These are phyloP conservation scores for Pholis gunnellus DNA, from an alignment of 2,113 vertebrate genomes.

Conservation along the genomic window DNA sequence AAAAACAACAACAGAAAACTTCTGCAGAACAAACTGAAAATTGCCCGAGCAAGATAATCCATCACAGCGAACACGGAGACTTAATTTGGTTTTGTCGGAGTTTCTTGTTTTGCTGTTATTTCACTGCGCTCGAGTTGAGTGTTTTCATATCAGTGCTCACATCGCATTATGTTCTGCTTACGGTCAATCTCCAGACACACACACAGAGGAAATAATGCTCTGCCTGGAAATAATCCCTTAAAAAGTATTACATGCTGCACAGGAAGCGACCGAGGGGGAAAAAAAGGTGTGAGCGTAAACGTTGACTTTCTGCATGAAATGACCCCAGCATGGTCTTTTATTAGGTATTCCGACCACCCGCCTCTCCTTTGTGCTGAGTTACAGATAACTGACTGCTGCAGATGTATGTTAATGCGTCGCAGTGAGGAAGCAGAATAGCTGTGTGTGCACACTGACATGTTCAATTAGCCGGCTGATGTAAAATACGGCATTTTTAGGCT, in stretches of 20 bases:
- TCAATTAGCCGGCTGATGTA: conserved; percentile 52
- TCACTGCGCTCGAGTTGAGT: conserved; percentile 59
- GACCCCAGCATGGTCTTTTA: conserved; percentile 34
- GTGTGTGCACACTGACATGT: conserved; percentile 52
- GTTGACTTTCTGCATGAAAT: conserved; percentile 20
- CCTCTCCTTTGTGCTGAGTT: conserved; percentile 50
- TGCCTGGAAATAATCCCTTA: conserved; percentile 37
- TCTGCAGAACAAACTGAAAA: conserved; percentile 50
- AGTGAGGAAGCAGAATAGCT: conserved; percentile 33
- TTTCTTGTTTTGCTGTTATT: conserved; percentile 74
- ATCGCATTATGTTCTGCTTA: conserved; percentile 65
- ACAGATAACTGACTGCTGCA: conserved; percentile 43
- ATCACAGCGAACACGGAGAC: conserved; percentile 69
- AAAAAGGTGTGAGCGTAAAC: neutral
- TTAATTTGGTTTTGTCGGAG: conserved; percentile 74
- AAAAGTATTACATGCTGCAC: conserved; percentile 25
- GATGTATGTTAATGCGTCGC: conserved; percentile 41
- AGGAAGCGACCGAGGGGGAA: conserved; percentile 1
- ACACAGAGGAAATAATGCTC: conserved; percentile 19
- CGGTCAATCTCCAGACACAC: conserved; percentile 60
- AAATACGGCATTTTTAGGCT: conserved; percentile 41
- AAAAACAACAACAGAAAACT: conserved; percentile 25
- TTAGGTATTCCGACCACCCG: conserved; percentile 35
- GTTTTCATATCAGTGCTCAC: conserved; percentile 71
- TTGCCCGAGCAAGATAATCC: conserved; percentile 63